Evolutionary conservation across 2,797 vertebrate species (phyloP).

Genomic region (Smutsia temminckii): DNA sequence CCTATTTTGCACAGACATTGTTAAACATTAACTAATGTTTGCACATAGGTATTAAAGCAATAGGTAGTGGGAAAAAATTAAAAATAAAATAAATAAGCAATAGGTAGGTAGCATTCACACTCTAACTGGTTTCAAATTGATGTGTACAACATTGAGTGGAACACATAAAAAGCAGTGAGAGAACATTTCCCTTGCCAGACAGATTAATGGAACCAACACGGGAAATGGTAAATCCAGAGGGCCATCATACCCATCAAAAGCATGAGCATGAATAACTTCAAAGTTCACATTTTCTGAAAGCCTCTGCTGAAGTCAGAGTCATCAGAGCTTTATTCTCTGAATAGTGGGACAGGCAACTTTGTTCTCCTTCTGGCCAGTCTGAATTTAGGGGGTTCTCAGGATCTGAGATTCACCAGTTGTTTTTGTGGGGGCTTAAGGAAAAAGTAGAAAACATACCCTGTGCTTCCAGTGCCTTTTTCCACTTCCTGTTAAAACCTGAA

Average conservation of each 20-base stretch:
- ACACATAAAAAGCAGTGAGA: background rate
- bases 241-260: background rate
- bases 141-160: background rate
- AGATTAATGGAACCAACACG: background rate
- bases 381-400: background rate
- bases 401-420: background rate
- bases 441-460: background rate
- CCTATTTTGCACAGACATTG: background rate
- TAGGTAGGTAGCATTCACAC: background rate
- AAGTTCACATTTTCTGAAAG: background rate
- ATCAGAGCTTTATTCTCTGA: background rate
- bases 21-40: background rate
- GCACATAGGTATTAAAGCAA: background rate
- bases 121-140: background rate
- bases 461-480: background rate
- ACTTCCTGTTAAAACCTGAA: constrained; percentile 3
- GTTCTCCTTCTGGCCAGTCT: background rate
- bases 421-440: background rate
- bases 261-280: background rate
- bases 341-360: background rate
- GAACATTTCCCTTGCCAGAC: background rate
- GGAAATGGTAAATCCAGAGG: background rate
- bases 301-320: background rate
- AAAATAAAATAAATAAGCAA: too few relatives aligned
- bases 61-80: too few relatives aligned